Conservation (phyloP, 2,888 invertebrate species). For the Scrobipalpa atriplicella region DNA sequence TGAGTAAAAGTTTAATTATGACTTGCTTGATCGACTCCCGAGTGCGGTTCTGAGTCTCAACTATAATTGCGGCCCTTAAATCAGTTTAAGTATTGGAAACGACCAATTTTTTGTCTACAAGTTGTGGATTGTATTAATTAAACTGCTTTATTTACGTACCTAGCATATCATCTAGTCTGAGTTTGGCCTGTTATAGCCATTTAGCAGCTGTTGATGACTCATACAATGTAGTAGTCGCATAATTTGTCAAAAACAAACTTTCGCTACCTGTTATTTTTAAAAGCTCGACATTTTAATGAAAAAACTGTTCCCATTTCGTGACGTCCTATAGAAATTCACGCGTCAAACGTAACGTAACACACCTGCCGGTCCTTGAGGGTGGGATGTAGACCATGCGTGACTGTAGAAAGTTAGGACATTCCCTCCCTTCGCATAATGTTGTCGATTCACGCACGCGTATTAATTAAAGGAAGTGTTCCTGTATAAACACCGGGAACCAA, state of each 20-base stretch:
- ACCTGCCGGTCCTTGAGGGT: conserved; percentile 48
- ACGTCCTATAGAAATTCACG: neutral
- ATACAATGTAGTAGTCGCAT: neutral
- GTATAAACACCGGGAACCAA: conserved; percentile 34
- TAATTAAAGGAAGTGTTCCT: conserved; percentile 55
- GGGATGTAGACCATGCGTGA: conserved; percentile 52
- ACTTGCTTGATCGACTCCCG: too few relatives aligned
- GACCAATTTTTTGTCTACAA: conserved; percentile 7
- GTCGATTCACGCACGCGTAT: conserved; percentile 56
- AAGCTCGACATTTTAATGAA: neutral
- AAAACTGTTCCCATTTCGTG: neutral
- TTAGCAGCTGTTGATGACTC: conserved; percentile 3
- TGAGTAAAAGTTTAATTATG: too few relatives aligned
- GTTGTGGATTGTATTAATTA: neutral
- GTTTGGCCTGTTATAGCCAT: neutral
- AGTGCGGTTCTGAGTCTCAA: too few relatives aligned
- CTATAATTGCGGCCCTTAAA: too few relatives aligned
- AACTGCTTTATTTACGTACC: conserved; percentile 4
- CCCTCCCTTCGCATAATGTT: conserved; percentile 52
- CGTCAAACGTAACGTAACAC: conserved; percentile 33
- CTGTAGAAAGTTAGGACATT: conserved; percentile 58
- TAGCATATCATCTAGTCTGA: neutral
- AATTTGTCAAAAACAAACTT: conserved; percentile 9
- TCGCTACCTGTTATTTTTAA: neutral
- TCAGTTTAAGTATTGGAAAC: conserved; percentile 10